These are phyloP conservation scores for Phaedon cochleariae DNA, from an alignment of 2,888 invertebrate species.

Conservation along the genomic window DNA sequence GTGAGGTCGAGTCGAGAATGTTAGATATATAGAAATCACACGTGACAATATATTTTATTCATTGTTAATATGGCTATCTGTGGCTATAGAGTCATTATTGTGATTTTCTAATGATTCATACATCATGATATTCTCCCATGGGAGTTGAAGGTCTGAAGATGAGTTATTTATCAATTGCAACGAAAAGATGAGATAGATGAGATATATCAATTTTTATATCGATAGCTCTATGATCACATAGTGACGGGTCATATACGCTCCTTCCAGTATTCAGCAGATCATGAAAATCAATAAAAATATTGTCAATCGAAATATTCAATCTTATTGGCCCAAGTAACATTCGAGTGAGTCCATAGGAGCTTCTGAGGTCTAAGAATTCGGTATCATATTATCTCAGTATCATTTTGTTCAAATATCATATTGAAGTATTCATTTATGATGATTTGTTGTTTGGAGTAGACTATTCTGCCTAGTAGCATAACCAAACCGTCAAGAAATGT, in stretches of 20 bases:
- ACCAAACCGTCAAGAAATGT: not conserved
- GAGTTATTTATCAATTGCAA: not conserved
- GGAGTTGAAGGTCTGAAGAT: not conserved
- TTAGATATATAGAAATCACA: too few species aligned
- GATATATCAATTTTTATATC: too few species aligned
- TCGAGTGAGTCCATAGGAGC: not conserved
- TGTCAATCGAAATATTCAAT: not conserved
- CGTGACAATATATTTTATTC: conserved; percentile 1
- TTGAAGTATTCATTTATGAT: not conserved
- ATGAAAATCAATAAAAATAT: not conserved
- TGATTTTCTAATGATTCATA: not conserved
- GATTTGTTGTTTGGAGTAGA: not conserved
- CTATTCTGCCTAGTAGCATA: not conserved
- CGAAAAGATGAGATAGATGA: too few species aligned
- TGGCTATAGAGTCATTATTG: conserved; percentile 5
- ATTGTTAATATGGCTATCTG: conserved; percentile 1
- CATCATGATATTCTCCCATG: not conserved
- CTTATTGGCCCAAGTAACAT: not conserved
- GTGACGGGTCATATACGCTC: not conserved
- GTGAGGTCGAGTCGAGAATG: too few species aligned
- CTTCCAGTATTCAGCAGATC: not conserved
- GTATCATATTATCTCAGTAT: not conserved
- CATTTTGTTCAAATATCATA: not conserved
- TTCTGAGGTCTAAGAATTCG: not conserved
- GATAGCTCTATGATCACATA: not conserved